Evolutionary conservation across 2,888 invertebrate species (phyloP), one percentile per base, ranked within the genome.

Genomic region (Danaus chrysippus): DNA sequence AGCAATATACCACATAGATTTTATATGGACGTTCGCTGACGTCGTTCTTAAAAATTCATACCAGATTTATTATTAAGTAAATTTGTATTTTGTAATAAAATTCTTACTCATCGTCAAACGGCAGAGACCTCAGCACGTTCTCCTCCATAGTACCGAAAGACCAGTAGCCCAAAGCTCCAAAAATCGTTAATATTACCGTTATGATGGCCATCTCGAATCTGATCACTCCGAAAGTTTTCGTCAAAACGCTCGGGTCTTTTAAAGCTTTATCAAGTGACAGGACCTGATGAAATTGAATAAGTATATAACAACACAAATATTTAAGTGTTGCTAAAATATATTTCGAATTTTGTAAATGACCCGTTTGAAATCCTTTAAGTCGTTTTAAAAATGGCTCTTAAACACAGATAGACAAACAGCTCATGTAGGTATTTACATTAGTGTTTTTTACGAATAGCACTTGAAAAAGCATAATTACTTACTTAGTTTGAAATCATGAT

Each of bases 61-160:
- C 3, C 2, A 34, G 23, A 5, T 34, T 34, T 5, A 34, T 1
- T 23, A 3, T 1, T 23, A 34, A 6, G 0, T 34, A 6, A 6
- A 34, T 5, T 34, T 34, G 23, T 5, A 6, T 34, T 34, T 3
- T 34, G 23, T 5, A 34, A 34, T 6, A 3, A 34, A 34, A 5
- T 43, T 69, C 78, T 54, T 73, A 83, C 83, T 64, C 17, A 55
- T 80, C 77, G 66, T 82, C 83, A 64, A 72, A 82, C 0, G 83
- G 81, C 55, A 85, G 65, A 5, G 76, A 78, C 66, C 83, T 69
- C 8, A 85, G 67, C 0, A 85, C 69, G 55, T 83, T 84, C 54
- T 83, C 83, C 42, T 83, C 83, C 81, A 84, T 81, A 0, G 70
- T 66, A 0, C 83, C 83, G 55, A 78, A 82, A 0, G 80, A 72